phyloP scores from a whole-genome alignment of 2,888 invertebrate genomes.

The Drosophila yooni region DNA sequence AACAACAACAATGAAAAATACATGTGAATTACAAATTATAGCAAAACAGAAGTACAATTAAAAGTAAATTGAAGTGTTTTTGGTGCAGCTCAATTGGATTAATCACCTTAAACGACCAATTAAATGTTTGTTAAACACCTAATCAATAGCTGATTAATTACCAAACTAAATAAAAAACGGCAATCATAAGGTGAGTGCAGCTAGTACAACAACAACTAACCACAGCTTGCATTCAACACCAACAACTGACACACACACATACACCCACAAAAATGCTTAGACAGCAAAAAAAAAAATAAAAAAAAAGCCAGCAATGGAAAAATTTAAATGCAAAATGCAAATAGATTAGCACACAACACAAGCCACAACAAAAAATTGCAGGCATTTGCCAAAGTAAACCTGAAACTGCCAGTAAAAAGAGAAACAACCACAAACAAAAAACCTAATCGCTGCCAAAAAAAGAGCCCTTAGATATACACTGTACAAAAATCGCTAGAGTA shows the following conservation, averaged over 20 bases:
- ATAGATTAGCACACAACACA: slow-evolving; percentile 66
- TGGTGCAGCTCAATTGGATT: background rate
- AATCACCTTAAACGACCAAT: background rate
- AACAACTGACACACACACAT: slow-evolving; percentile 25
- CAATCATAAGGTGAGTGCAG: slow-evolving; percentile 50
- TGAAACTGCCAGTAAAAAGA: slow-evolving; percentile 32
- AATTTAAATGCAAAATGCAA: slow-evolving; percentile 68
- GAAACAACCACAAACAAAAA: slow-evolving; percentile 28
- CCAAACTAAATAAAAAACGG: slow-evolving; percentile 2
- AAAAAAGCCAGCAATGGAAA: slow-evolving; percentile 25
- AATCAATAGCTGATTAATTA: background rate
- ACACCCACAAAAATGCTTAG: slow-evolving; percentile 55
- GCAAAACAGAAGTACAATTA: background rate
- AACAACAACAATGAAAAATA: background rate
- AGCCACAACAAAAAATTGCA: slow-evolving; percentile 38
- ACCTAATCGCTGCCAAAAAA: slow-evolving; percentile 36
- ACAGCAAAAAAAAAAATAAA: slow-evolving; percentile 31
- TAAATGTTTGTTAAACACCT: background rate
- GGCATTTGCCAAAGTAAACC: slow-evolving; percentile 41
- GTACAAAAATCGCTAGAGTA: slow-evolving; percentile 20
- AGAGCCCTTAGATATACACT: slow-evolving; percentile 58
- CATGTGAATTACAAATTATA: slow-evolving; percentile 1
- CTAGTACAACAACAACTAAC: slow-evolving; percentile 26
- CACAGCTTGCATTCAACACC: slow-evolving; percentile 45
- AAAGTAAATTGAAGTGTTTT: slow-evolving; percentile 1